Evolutionary conservation across 64 coral and sea anemone species (phyloP).

Genomic region (Pocillopora damicornis): DNA sequence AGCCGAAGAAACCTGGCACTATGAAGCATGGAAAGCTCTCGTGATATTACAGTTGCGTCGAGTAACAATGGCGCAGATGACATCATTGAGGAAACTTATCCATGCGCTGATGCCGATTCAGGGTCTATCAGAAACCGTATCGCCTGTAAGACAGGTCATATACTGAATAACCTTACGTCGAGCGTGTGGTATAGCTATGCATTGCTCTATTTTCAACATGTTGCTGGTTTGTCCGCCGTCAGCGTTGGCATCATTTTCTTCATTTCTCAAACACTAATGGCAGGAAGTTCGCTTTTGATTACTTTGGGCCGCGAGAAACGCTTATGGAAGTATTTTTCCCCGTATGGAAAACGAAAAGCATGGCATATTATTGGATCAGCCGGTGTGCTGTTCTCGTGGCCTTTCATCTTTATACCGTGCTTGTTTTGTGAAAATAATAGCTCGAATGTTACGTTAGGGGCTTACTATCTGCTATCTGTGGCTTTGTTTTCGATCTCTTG

Average conservation of each 20-base stretch:
- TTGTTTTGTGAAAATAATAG: conserved; percentile 13
- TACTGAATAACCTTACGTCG: conserved; percentile 36
- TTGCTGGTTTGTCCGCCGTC: conserved; percentile 3
- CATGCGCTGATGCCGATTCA: background rate
- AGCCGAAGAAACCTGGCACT: background rate
- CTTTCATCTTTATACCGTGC: conserved; percentile 41
- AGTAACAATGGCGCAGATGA: conserved; percentile 16
- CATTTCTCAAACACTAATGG: conserved; percentile 46
- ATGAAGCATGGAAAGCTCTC: conserved; percentile 9
- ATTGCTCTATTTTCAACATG: conserved; percentile 32
- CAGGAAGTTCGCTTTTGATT: background rate
- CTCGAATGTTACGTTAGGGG: background rate
- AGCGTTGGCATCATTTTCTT: conserved; percentile 43
- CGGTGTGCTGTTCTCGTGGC: conserved; percentile 48
- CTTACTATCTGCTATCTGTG: conserved; percentile 23
- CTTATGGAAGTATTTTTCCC: background rate
- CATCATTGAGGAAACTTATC: conserved; percentile 16
- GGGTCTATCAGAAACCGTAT: conserved; percentile 20
- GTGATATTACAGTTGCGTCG: conserved; percentile 15
- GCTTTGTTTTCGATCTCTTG: conserved; percentile 32
- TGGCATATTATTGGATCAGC: conserved; percentile 35
- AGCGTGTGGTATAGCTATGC: conserved; percentile 52
- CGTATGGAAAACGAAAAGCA: conserved; percentile 25
- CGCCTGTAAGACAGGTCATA: conserved; percentile 14
- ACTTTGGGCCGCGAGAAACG: conserved; percentile 11